A percentile compares a stretch with the other conserved stretches of the same genome.
Evolutionary conservation across 2,797 vertebrate genomes (phyloP).

Genomic region (Adelosebastes latens): DNA sequence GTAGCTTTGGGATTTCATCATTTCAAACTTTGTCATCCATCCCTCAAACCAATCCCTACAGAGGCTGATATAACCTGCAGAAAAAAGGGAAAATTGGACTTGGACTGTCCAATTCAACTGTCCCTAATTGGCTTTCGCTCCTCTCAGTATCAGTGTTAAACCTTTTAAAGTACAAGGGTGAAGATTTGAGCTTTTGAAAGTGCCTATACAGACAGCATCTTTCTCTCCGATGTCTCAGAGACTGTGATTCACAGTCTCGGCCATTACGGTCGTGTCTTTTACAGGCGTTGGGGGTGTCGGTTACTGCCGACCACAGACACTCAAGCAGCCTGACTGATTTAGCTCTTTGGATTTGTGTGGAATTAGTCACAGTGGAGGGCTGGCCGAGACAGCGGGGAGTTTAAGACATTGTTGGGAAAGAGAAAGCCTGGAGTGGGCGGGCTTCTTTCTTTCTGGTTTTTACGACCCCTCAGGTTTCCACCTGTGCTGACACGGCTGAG

Average conservation of each 20-base stretch:
- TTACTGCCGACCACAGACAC: slow-evolving; percentile 64
- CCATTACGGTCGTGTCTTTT: slow-evolving; percentile 60
- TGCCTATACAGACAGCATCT: slow-evolving; percentile 27
- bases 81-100: slow-evolving; percentile 10
- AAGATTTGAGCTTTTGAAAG: slow-evolving; percentile 14
- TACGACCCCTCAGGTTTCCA: slow-evolving; percentile 82
- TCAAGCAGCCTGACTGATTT: slow-evolving; percentile 68
- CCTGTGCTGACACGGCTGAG: slow-evolving; percentile 84
- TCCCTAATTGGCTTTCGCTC: slow-evolving; percentile 7
- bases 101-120: not conserved
- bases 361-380: slow-evolving; percentile 77
- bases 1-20: not conserved
- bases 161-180: slow-evolving; percentile 1
- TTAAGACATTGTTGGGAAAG: slow-evolving; percentile 66
- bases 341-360: slow-evolving; percentile 70
- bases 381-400: slow-evolving; percentile 48
- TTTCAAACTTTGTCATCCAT: not conserved
- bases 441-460: slow-evolving; percentile 65
- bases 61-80: slow-evolving; percentile 4
- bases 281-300: slow-evolving; percentile 58
- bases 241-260: slow-evolving; percentile 69
- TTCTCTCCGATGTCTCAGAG: slow-evolving; percentile 18
- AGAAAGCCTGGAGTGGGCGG: slow-evolving; percentile 60
- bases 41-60: not conserved
- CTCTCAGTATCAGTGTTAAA: slow-evolving; percentile 3